Evolutionary conservation across 2,888 invertebrate species (phyloP).

Genomic region (Smittia aterrima): DNA sequence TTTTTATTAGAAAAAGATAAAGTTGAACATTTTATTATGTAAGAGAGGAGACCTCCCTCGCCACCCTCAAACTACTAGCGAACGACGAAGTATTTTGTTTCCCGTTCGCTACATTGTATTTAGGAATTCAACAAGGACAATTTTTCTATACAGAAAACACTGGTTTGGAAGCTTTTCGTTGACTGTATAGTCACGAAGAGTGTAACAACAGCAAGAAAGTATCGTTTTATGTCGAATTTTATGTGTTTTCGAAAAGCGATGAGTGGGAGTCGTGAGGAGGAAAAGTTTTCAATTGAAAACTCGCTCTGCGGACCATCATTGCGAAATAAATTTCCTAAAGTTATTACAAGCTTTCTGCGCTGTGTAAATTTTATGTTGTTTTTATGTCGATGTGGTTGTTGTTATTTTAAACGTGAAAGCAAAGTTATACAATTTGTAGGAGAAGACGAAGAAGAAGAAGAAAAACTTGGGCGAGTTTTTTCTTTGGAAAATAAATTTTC

Average conservation of each 20-base stretch:
- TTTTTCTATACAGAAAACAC: slow-evolving; percentile 3
- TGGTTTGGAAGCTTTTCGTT: not conserved
- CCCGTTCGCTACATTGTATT: not conserved
- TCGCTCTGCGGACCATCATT: not conserved
- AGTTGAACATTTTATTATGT: slow-evolving; percentile 18
- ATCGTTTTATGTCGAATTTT: slow-evolving; percentile 22
- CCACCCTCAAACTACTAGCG: not conserved
- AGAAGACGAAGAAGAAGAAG: not conserved
- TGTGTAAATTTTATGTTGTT: slow-evolving; percentile 21
- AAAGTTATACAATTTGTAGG: not conserved
- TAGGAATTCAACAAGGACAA: slow-evolving; percentile 1
- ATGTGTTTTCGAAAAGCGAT: not conserved
- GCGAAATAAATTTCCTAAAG: slow-evolving; percentile 7
- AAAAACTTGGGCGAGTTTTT: not conserved
- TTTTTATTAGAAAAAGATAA: slow-evolving; percentile 23
- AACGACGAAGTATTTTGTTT: not conserved
- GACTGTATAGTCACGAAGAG: not conserved
- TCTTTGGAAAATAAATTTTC: no score
- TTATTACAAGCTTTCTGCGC: not conserved
- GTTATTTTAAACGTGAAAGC: not conserved
- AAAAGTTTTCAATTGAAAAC: not conserved
- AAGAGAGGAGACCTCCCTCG: not conserved
- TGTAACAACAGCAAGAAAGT: slow-evolving; percentile 1
- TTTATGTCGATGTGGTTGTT: slow-evolving; percentile 9
- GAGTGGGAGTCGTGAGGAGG: no score